Evolutionary conservation across 2,113 vertebrate species (phyloP).

Genomic region (Asarcornis scutulata): DNA sequence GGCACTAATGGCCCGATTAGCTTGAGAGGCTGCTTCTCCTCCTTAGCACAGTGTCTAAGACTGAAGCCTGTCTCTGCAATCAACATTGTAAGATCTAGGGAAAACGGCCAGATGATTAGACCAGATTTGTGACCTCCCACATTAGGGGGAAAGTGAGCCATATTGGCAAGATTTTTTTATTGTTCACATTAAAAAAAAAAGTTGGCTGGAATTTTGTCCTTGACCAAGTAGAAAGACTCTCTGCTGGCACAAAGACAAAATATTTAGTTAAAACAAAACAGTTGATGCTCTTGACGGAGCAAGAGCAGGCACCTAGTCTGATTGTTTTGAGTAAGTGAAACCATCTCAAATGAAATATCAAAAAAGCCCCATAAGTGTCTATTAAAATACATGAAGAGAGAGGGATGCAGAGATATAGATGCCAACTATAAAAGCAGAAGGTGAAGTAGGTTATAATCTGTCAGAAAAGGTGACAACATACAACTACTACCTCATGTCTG

Average conservation of each 20-base stretch:
- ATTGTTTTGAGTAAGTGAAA: conserved; percentile 9
- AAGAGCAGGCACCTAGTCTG: neutral
- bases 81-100: neutral
- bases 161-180: conserved; percentile 43
- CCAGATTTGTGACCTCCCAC: conserved; percentile 14
- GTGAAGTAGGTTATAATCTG: neutral
- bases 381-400: neutral
- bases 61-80: neutral
- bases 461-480: neutral
- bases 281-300: neutral
- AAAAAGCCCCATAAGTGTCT: neutral
- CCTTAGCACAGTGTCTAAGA: neutral
- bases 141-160: conserved; percentile 15
- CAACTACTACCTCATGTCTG: neutral
- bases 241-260: neutral
- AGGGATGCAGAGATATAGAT: neutral
- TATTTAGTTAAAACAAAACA: conserved; percentile 38
- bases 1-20: neutral
- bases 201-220: conserved; percentile 27
- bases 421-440: neutral
- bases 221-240: conserved; percentile 19
- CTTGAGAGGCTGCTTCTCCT: neutral
- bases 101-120: neutral
- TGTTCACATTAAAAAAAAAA: neutral
- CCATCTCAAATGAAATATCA: neutral